Evolutionary conservation across 2,113 vertebrate genomes (phyloP).

Genomic region (Eleginops maclovinus): DNA sequence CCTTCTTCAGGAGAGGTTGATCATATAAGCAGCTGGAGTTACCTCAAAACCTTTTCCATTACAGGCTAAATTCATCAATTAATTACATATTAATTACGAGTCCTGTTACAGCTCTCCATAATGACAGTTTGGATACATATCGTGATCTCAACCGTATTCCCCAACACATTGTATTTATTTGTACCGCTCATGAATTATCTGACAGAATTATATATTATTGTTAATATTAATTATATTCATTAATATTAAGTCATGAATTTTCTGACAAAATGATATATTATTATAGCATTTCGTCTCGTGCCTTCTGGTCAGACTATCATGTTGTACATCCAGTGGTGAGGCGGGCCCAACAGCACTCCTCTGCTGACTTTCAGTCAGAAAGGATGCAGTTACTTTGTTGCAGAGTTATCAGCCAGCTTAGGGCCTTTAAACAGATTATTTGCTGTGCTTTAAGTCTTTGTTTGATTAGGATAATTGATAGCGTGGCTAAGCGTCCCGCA

Average conservation of each 20-base stretch:
- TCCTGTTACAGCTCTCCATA: too few species aligned
- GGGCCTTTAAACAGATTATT: conserved; percentile 68
- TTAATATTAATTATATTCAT: too few species aligned
- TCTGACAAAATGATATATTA: too few species aligned
- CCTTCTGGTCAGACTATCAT: not conserved
- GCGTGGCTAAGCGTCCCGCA: conserved; percentile 45
- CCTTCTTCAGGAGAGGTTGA: too few species aligned
- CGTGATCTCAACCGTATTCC: too few species aligned
- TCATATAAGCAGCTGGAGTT: not conserved
- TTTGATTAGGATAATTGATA: conserved; percentile 82
- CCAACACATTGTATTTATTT: too few species aligned
- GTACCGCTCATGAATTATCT: too few species aligned
- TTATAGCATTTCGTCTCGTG: not conserved
- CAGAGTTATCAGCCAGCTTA: conserved; percentile 42
- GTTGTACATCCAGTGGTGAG: not conserved
- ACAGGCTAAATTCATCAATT: not conserved
- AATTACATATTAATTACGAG: too few species aligned
- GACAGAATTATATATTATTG: too few species aligned
- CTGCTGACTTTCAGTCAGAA: conserved; percentile 47
- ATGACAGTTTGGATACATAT: too few species aligned
- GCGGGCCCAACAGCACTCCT: not conserved
- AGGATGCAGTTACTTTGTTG: conserved; percentile 36
- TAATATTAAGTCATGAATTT: too few species aligned
- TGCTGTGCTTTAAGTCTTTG: conserved; percentile 67
- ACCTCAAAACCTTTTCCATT: not conserved